Base-by-base conservation (phyloP, 23 tunicate species). In the Trididemnum clinides region DNA sequence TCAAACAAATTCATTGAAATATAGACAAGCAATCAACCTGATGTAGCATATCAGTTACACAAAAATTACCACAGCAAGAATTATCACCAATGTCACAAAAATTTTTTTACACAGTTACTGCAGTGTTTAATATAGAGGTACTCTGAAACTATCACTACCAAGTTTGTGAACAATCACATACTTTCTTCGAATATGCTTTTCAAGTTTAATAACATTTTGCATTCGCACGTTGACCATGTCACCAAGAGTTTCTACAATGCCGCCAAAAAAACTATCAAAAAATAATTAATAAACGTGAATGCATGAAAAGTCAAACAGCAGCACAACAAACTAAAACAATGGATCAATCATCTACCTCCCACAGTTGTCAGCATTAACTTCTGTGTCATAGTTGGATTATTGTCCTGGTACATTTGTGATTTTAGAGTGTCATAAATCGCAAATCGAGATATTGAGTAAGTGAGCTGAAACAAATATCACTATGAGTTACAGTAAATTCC, bases 181-280 rank as follows among this genome's bases (percentile, higher is more conserved):
- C 90, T 94, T 94, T 85, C 98, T 64, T 77, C 98, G 39, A 15
- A 39, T 70, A 5, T 81, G 82, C 32, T 29, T 38, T 25, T 93
- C 84, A 1, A 94, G 84, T 70, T 94, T 94, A 15, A 94, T 94
- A 70, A 89, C 98, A 72, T 94, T 94, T 57, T 94, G 98, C 88
- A 94, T 85, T 33, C 98, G 74, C 20, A 94, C 98, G 38, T 94
- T 89, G 0, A 94, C 77, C 78, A 94, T 49, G 50, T 94, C 98
- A 74, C 98, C 89, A 0, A 94, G 98, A 7, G 98, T 94, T 34
- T 94, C 98, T 6, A 94, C 98, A 33, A 94, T 88, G 0, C 98
- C 98, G 1, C 98, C 98, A 38, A 69, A 64, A 66, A 94, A 88
- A 5, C 98, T 90, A 85, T 71, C 2, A 37, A 74, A 38, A 6